Evolutionary conservation across 2,797 vertebrate species (phyloP), one percentile per base, ranked within the genome.

Genomic region (Pseudopleuronectes americanus): DNA sequence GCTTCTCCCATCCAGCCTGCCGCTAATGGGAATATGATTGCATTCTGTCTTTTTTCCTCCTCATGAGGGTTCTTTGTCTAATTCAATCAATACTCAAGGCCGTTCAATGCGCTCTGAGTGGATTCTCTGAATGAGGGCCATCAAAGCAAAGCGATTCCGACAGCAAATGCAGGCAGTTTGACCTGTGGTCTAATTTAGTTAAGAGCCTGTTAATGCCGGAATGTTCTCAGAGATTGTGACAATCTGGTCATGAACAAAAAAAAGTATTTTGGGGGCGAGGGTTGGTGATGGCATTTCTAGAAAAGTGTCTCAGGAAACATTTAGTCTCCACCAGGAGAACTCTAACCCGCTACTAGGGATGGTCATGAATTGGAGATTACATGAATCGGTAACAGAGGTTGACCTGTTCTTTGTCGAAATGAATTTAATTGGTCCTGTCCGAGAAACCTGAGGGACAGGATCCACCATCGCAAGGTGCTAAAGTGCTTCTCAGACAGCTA

Each of bases 11-110:
- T 77, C 80, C 87, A 86, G 86, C 72, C 78, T 68, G 74, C 57
- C 72, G 61, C 87, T 93, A 93, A 94, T 92, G 90, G 87, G 89
- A 94, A 93, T 93, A 92, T 90, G 91, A 93, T 92, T 92, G 90
- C 89, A 88, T 92, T 92, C 88, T 84, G 69, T 79, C 78, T 87
- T 80, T 92, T 87, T 80, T 90, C 87, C 81, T 84, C 81, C 86
- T 88, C 87, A 67, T 74, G 86, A 89, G 89, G 77, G 79, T 90
- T 90, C 92, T 92, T 94, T 93, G 92, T 93, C 87, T 92, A 92
- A 92, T 93, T 91, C 86, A 91, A 87, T 93, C 92, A 92, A 91
- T 88, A 90, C 81, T 83, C 88, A 76, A 71, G 84, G 82, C 80
- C 70, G 68, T 89, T 91, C 87, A 92, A 78, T 85, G 84, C 64